Evolutionary conservation across 2,888 invertebrate species (phyloP).

Genomic region (Dynastes tityus): DNA sequence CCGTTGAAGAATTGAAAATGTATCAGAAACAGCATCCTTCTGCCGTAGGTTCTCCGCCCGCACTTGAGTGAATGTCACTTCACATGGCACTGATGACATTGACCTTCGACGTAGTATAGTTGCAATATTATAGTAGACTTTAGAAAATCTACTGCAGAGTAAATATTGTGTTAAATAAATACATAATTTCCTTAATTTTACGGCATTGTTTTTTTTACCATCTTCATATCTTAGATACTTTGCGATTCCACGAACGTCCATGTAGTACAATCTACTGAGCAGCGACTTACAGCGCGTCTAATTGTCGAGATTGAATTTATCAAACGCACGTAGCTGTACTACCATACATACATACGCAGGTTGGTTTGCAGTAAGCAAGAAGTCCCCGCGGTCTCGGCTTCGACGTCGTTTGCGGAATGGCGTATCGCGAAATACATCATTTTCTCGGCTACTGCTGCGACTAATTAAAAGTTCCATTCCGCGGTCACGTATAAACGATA

Average conservation of each 20-base stretch:
- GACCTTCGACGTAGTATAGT: too few relatives aligned
- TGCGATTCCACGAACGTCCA: neutral
- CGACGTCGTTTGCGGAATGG: slow-evolving; percentile 16
- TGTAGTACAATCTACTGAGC: neutral
- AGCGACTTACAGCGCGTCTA: neutral
- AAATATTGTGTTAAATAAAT: too few relatives aligned
- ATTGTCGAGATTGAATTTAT: slow-evolving; percentile 29
- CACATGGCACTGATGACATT: too few relatives aligned
- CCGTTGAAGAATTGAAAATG: too few relatives aligned
- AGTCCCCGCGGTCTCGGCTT: neutral
- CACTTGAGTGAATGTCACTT: too few relatives aligned
- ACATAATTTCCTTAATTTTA: too few relatives aligned
- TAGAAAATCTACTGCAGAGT: too few relatives aligned
- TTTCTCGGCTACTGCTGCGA: slow-evolving; percentile 47
- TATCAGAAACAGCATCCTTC: too few relatives aligned
- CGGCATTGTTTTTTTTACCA: too few relatives aligned
- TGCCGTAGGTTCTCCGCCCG: too few relatives aligned
- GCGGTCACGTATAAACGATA: slow-evolving; percentile 54
- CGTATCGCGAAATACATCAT: slow-evolving; percentile 42
- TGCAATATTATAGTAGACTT: too few relatives aligned
- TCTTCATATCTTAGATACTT: too few relatives aligned
- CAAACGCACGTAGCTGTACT: slow-evolving; percentile 15
- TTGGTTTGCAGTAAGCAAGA: neutral
- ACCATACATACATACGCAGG: neutral
- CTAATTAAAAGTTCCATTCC: slow-evolving; percentile 55